Base-by-base conservation (phyloP, 2,113 vertebrate species). In the Columba livia region DNA sequence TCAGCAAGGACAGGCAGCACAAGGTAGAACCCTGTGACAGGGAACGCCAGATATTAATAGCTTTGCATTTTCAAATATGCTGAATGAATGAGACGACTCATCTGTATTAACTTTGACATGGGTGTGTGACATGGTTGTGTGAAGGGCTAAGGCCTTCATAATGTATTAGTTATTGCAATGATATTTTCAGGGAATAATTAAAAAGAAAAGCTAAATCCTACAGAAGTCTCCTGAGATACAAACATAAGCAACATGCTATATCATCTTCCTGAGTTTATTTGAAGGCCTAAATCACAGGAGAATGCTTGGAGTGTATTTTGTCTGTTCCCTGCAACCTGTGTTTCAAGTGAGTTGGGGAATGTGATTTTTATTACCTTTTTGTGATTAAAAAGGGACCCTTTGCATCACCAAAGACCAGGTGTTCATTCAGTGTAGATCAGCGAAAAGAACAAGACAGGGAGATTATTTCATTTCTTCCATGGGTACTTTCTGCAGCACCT, bases 31-130 rank as follows among this genome's bases (percentile, higher is more conserved):
- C 53, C 10, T 2, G 20, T 28, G 44, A 61, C 19, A 69, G 23
- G 10, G 53, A 79, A 9, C 10, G 10, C 19, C 48, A 74, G 21
- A 40, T 38, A 62, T 0, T 0, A 89, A 25, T 34, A 71, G 11
- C 31, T 87, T 34, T 58, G 42, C n/a, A 9, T 38, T 62, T 78
- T 36, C n/a, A 58, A 47, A n/a, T 29, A n/a, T 8, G 31, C 14
- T 48, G 47, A 91, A 58, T 58, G 31, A 88, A 58, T 31, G 13
- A 74, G 21, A 42, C 31, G 40, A 19, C 28, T 75, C 51, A 15
- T 62, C 56, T 61, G 3, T 15, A 40, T 26, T 38, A 77, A 29
- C 13, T 78, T 44, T 62, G 50, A 42, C 34, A 34, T 4, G 15
- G 5, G 29, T 44, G 42, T 44, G 16, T 44, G 42, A 44, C 42